Evolutionary conservation across 2,113 vertebrate species (phyloP).

Genomic region (Corythaixoides concolor): DNA sequence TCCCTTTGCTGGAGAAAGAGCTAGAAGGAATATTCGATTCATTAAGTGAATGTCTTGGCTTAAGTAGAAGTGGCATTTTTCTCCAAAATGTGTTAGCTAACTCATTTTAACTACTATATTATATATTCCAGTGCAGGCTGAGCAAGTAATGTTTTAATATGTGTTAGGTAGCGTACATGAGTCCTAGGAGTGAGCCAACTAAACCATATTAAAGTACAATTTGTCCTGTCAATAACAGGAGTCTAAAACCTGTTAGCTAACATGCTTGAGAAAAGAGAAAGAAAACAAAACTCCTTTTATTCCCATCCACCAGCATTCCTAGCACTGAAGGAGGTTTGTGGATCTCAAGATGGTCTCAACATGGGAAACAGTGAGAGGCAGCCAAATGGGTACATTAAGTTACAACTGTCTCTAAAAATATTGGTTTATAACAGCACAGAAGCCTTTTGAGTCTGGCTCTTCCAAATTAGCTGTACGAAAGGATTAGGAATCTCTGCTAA

Average conservation of each 20-base stretch:
- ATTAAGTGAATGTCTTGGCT: constrained; percentile 54
- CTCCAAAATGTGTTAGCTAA: constrained; percentile 46
- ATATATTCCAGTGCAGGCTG: neutral
- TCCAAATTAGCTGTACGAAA: neutral
- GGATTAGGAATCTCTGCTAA: neutral
- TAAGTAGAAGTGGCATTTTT: constrained; percentile 38
- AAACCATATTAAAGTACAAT: constrained; percentile 31
- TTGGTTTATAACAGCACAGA: constrained; percentile 23
- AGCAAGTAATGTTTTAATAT: constrained; percentile 38
- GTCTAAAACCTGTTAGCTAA: constrained; percentile 25
- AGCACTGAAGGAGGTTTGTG: neutral
- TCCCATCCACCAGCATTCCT: neutral
- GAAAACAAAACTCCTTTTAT: constrained; percentile 26
- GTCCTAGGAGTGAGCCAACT: constrained; percentile 7
- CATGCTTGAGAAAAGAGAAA: neutral
- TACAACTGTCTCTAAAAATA: constrained; percentile 27
- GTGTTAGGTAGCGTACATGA: neutral
- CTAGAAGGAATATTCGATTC: constrained; percentile 29
- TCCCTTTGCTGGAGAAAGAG: neutral
- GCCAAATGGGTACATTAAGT: constrained; percentile 27
- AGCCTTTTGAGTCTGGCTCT: neutral
- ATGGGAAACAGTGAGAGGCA: neutral
- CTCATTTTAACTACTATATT: constrained; percentile 21
- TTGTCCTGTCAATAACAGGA: constrained; percentile 12
- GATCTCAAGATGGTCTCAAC: constrained; percentile 33